Evolutionary conservation across 2,888 invertebrate genomes (phyloP).

Genomic region (Campoplex nolae): DNA sequence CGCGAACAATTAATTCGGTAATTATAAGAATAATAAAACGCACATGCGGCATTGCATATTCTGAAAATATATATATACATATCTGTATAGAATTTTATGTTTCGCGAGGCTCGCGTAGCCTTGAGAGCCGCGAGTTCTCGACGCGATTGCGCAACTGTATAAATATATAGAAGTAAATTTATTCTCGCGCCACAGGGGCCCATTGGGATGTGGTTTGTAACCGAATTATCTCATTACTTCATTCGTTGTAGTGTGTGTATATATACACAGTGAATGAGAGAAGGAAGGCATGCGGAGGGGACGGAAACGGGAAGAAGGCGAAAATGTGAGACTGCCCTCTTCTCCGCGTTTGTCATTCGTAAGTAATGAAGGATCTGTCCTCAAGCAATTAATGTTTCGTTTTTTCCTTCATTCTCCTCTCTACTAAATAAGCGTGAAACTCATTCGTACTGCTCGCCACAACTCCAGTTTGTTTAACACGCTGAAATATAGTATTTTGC

Average conservation of each 20-base stretch:
- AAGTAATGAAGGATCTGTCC: constrained; percentile 16
- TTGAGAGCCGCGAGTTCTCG: constrained; percentile 66
- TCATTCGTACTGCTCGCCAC: not conserved
- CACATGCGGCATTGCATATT: not conserved
- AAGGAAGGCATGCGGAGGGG: not conserved
- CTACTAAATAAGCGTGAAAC: constrained; percentile 10
- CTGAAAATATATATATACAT: not conserved
- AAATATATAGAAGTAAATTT: constrained; percentile 20
- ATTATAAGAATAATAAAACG: constrained; percentile 17
- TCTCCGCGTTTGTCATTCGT: not conserved
- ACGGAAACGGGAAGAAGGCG: constrained; percentile 23
- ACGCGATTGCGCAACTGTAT: constrained; percentile 50
- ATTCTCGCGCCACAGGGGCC: constrained; percentile 50
- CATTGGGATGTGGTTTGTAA: constrained; percentile 67
- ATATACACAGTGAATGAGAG: not conserved
- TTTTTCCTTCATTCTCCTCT: not conserved
- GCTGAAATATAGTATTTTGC: constrained; percentile 17
- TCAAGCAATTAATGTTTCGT: constrained; percentile 3
- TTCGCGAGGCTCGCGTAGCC: constrained; percentile 63
- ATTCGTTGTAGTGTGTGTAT: constrained; percentile 44
- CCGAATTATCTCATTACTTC: constrained; percentile 76
- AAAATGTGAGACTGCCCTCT: not conserved
- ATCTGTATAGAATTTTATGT: not conserved
- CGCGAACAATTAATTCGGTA: constrained; percentile 37
- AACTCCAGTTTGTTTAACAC: not conserved